A percentile compares a stretch with the other conserved stretches of the same genome.
Conservation (phyloP, 1,140 invertebrate species). For the Delia radicum region DNA sequence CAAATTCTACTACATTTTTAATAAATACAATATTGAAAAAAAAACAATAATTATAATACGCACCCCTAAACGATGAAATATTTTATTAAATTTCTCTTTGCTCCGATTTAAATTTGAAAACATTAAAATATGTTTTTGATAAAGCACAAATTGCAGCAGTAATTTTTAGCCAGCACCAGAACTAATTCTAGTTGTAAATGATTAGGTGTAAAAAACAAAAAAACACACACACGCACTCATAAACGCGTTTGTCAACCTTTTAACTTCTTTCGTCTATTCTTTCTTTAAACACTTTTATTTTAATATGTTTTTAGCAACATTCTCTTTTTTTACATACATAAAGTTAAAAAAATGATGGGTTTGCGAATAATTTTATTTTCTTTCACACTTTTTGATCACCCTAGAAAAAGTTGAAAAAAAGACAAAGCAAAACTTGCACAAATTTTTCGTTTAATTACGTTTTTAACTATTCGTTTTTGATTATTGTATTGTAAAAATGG, state of each 20-base stretch:
- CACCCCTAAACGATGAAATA: conserved; percentile 53
- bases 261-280: not conserved
- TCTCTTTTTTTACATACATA: conserved; percentile 12
- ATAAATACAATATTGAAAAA: not conserved
- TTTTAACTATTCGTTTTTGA: too few species aligned
- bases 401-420: conserved; percentile 1
- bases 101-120: conserved; percentile 48
- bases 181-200: conserved; percentile 6
- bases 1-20: too few species aligned
- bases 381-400: conserved; percentile 1
- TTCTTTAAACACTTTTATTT: not conserved
- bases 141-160: not conserved
- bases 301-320: not conserved
- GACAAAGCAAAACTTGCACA: not conserved
- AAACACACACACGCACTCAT: conserved; percentile 8
- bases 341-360: not conserved
- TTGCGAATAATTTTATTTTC: not conserved
- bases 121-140: conserved; percentile 40
- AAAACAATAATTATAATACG: conserved; percentile 27
- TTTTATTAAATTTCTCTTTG: conserved; percentile 50
- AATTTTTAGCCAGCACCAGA: not conserved
- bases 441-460: not conserved
- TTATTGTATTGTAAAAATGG: not conserved
- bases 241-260: conserved; percentile 17
- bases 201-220: not conserved